Base-by-base conservation (phyloP, 2,797 vertebrate genomes). In the Lagocephalus sceleratus region DNA sequence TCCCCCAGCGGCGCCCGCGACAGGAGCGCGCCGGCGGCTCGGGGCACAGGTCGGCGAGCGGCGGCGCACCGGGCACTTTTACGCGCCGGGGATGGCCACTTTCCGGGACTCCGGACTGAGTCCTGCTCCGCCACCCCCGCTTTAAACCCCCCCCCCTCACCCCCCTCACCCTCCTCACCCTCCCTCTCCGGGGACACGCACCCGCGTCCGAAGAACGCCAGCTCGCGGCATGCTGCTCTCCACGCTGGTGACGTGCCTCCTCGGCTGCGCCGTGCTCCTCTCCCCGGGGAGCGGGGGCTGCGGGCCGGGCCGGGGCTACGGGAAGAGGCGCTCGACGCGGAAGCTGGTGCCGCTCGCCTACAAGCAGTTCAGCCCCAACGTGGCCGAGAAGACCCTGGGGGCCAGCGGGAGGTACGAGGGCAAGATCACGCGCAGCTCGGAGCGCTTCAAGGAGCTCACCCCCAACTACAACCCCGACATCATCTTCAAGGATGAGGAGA, bases 401-500 rank as follows among this genome's bases (percentile, higher is more conserved):
- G 95, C 95, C 68, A 97, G 95, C 85, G 95, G 95, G 46, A 90
- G 93, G 64, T 95, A 95, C 80, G 95, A 98, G 63, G 95, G 94
- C 53, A 98, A 98, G 83, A 93, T 97, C 53, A 93, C 92, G 54
- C 91, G 94, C 42, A 93, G 81, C 89, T 94, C 94, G 0, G 95
- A 96, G 78, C 92, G 95, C 85, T 98, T 96, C 91, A 95, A 93
- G 89, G 95, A 96, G 80, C 94, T 97, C 68, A 94, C 91, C 57
- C 94, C 94, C 16, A 97, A 98, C 90, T 98, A 96, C 89, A 98
- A 97, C 77, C 94, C 95, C 23, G 95, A 97, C 91, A 97, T 98
- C 92, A 95, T 96, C 90, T 98, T 98, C 88, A 97, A 98, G 86
- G 95, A 98, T 89, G 95, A 98, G 88, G 95, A 98, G 91, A 96